Conservation (phyloP, 2,113 vertebrate genomes). For the Crotalus tigris region DNA sequence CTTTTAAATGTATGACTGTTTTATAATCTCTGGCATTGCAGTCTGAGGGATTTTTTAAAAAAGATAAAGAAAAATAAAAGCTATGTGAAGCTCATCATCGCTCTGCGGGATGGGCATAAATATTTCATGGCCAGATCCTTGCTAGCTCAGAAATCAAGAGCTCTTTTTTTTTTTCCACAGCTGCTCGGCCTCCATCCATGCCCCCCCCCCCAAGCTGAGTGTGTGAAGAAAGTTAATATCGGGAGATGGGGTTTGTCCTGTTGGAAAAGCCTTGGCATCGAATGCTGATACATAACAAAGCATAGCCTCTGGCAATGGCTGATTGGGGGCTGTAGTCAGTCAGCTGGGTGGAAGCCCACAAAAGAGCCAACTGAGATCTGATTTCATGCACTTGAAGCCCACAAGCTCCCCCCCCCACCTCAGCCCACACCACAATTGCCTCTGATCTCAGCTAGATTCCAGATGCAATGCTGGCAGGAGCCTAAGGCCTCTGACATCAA, state of each 20-base stretch:
- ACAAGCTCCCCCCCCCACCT: background rate
- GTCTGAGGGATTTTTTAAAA: background rate
- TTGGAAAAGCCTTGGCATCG: background rate
- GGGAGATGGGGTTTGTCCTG: background rate
- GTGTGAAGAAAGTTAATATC: background rate
- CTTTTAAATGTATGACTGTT: background rate
- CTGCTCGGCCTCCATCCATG: background rate
- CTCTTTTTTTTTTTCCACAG: background rate
- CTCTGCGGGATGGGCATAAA: background rate
- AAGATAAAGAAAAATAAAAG: background rate
- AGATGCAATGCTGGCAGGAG: background rate
- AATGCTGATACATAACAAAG: constrained; percentile 5
- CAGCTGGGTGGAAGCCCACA: background rate
- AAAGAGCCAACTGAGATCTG: background rate
- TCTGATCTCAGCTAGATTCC: background rate
- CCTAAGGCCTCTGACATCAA: background rate
- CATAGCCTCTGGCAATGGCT: background rate
- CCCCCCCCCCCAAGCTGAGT: too few species aligned
- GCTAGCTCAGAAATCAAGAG: background rate
- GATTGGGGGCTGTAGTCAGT: background rate
- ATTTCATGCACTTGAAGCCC: background rate
- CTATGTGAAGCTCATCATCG: background rate
- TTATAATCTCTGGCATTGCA: background rate
- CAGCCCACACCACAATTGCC: background rate
- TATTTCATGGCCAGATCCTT: background rate